These are phyloP conservation scores for Pocillopora verrucosa DNA, from an alignment of 64 coral and sea anemone species.

Conservation along the genomic window DNA sequence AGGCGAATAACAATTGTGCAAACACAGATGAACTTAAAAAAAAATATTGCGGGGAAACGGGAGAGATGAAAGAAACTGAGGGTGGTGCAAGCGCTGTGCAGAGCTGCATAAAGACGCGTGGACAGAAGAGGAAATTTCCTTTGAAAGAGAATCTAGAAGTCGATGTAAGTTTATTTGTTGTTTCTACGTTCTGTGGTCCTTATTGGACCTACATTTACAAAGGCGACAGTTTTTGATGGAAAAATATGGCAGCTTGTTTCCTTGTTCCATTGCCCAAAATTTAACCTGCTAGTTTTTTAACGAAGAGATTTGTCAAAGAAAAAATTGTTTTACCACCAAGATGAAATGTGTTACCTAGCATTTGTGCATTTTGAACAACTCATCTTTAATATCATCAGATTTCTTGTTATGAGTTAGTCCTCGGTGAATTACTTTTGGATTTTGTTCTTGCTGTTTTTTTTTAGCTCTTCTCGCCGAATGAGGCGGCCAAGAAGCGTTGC, in stretches of 20 bases:
- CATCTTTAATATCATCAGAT: no score
- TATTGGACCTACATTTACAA: not conserved
- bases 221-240: no score
- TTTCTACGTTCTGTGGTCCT: not conserved
- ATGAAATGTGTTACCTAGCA: no score
- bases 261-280: no score
- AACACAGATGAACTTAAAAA: not conserved
- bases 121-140: conserved; percentile 19
- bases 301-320: no score
- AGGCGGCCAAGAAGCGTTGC: conserved; percentile 11
- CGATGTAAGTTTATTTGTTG: conserved; percentile 1
- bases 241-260: no score
- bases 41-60: not conserved
- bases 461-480: conserved; percentile 13
- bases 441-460: not conserved
- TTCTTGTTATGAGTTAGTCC: no score
- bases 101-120: not conserved
- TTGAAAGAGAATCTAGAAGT: conserved; percentile 15
- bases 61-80: not conserved
- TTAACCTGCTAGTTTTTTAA: no score
- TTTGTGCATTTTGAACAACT: no score
- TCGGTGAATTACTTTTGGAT: no score
- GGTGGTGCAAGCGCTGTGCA: not conserved
- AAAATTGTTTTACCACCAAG: no score
- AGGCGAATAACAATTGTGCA: no score